phyloP scores from a whole-genome alignment of 2,797 vertebrate genomes.

The Otolemur crassicaudatus region DNA sequence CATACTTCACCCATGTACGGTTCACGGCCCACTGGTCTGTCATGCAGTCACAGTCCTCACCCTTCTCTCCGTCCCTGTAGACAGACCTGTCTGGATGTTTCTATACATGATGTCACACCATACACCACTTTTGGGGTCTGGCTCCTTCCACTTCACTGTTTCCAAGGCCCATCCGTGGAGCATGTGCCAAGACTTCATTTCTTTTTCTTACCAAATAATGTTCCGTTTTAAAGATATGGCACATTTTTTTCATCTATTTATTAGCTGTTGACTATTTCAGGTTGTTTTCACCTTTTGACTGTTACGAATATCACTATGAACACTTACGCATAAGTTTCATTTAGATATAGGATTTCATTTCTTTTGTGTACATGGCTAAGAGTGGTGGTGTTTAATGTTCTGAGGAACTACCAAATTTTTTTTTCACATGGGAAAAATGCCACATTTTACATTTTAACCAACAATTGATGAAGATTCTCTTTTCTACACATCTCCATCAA shows the following conservation, averaged over 20 bases:
- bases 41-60: neutral
- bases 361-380: neutral
- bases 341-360: neutral
- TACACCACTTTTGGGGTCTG: neutral
- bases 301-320: neutral
- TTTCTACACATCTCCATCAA: neutral
- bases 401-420: neutral
- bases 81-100: neutral
- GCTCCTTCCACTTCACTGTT: neutral
- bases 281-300: neutral
- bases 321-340: neutral
- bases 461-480: neutral
- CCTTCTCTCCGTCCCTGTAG: neutral
- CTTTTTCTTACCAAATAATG: neutral
- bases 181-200: neutral
- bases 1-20: neutral
- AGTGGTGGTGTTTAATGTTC: neutral
- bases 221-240: neutral
- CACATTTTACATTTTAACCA: neutral
- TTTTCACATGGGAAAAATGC: neutral
- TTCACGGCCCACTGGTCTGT: neutral
- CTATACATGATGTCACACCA: neutral
- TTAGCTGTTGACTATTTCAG: neutral
- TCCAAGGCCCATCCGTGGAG: neutral
- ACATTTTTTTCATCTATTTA: neutral